These are phyloP conservation scores for Rostratula benghalensis DNA, from an alignment of 2,113 vertebrate species.

Conservation along the genomic window DNA sequence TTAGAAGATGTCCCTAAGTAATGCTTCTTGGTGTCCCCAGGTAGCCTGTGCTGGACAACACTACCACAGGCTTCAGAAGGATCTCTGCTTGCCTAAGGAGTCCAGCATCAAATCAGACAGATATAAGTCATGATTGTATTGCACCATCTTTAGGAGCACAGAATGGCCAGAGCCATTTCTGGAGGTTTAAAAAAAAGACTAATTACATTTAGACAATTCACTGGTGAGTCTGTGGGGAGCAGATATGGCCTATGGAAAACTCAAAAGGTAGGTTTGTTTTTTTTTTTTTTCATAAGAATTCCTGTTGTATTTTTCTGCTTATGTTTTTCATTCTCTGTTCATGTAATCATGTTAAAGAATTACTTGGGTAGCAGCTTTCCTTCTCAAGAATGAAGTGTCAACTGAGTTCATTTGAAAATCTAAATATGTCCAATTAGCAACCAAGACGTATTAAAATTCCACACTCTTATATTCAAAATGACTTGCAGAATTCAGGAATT, in stretches of 20 bases:
- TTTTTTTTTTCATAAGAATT: neutral
- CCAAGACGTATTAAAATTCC: neutral
- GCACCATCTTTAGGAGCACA: neutral
- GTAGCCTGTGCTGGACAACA: neutral
- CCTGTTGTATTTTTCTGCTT: neutral
- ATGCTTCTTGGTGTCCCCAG: neutral
- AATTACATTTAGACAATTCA: neutral
- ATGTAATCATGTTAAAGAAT: slow-evolving; percentile 23
- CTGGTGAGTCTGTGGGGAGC: neutral
- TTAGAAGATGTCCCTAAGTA: neutral
- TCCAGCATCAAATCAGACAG: neutral
- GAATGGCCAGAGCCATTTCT: neutral
- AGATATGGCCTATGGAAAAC: neutral
- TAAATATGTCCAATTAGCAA: neutral
- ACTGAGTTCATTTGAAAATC: neutral
- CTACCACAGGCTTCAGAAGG: neutral
- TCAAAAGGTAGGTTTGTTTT: too few relatives aligned
- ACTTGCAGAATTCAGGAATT: neutral
- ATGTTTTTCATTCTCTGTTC: neutral
- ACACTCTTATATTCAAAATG: neutral
- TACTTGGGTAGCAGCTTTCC: neutral
- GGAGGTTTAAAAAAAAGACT: neutral
- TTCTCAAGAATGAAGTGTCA: slow-evolving; percentile 5
- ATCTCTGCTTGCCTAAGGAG: neutral
- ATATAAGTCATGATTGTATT: neutral